Conservation (phyloP, 2,888 invertebrate species). For the Fragum fragum region DNA sequence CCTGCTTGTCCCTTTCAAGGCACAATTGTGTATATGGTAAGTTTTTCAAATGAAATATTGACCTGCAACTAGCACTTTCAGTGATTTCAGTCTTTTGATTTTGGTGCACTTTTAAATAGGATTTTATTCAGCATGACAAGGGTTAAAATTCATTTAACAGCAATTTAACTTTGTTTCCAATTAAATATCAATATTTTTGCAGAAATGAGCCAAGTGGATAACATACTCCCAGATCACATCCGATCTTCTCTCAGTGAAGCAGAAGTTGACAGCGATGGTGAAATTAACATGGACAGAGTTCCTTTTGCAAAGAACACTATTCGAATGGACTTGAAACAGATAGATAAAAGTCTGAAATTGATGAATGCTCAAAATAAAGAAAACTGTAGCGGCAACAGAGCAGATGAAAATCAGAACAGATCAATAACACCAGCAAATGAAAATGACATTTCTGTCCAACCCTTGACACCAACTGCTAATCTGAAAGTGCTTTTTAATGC, state of each 20-base stretch:
- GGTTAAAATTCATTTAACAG: no score
- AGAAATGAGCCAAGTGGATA: slow-evolving; percentile 74
- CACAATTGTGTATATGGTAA: no score
- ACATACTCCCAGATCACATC: slow-evolving; percentile 67
- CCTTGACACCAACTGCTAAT: slow-evolving; percentile 91
- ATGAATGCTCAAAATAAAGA: slow-evolving; percentile 65
- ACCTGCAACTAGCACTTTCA: no score
- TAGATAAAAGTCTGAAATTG: slow-evolving; percentile 52
- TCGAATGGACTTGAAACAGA: slow-evolving; percentile 61
- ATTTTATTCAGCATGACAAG: no score
- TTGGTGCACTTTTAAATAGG: no score
- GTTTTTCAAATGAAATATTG: no score
- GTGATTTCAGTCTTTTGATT: no score
- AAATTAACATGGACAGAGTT: slow-evolving; percentile 69
- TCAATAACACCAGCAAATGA: slow-evolving; percentile 68
- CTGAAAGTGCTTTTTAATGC: slow-evolving; percentile 91
- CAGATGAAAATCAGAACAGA: slow-evolving; percentile 62
- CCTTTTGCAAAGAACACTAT: slow-evolving; percentile 72
- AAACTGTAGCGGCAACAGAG: slow-evolving; percentile 48
- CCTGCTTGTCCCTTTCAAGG: no score
- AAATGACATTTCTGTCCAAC: slow-evolving; percentile 70
- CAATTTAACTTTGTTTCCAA: no score
- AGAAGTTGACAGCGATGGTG: slow-evolving; percentile 69
- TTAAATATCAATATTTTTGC: no score
- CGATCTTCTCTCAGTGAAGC: slow-evolving; percentile 59